These are phyloP conservation scores for Hipposideros larvatus DNA, from an alignment of 2,797 vertebrate genomes.

Conservation along the genomic window DNA sequence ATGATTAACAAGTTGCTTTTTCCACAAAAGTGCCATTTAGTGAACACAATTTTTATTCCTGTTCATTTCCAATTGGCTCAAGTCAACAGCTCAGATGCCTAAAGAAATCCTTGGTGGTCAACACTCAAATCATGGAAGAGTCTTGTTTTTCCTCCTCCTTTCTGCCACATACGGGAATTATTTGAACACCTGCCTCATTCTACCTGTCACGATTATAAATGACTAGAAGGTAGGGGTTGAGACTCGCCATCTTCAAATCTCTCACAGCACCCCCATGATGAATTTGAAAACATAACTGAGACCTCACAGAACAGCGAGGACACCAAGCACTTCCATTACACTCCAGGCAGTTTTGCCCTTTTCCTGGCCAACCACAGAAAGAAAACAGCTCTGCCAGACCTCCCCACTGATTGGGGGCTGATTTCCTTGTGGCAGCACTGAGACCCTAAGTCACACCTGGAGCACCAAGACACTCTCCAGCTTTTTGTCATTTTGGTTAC, in stretches of 20 bases:
- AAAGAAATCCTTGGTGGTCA: slow-evolving; percentile 44
- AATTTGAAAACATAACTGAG: slow-evolving; percentile 32
- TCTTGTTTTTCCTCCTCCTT: not conserved
- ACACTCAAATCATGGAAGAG: not conserved
- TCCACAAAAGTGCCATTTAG: slow-evolving; percentile 23
- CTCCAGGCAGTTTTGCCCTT: slow-evolving; percentile 7
- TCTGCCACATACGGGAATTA: not conserved
- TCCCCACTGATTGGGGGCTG: not conserved
- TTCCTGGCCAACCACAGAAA: not conserved
- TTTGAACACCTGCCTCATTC: slow-evolving; percentile 34
- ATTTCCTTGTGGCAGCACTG: not conserved
- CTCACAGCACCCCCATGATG: not conserved
- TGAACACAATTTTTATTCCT: slow-evolving; percentile 54
- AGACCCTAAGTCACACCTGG: not conserved
- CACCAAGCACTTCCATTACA: not conserved
- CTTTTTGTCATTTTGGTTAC: not conserved
- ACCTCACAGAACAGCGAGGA: not conserved
- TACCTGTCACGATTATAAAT: not conserved
- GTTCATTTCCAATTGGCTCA: slow-evolving; percentile 52
- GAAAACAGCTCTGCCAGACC: not conserved
- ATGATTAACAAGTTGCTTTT: slow-evolving; percentile 64
- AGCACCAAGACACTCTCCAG: slow-evolving; percentile 1
- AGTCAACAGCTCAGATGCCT: slow-evolving; percentile 56
- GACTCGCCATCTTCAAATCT: not conserved
- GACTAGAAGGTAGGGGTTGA: not conserved